Conservation (phyloP, 2,113 vertebrate species). For the Antechinus stuartii region DNA sequence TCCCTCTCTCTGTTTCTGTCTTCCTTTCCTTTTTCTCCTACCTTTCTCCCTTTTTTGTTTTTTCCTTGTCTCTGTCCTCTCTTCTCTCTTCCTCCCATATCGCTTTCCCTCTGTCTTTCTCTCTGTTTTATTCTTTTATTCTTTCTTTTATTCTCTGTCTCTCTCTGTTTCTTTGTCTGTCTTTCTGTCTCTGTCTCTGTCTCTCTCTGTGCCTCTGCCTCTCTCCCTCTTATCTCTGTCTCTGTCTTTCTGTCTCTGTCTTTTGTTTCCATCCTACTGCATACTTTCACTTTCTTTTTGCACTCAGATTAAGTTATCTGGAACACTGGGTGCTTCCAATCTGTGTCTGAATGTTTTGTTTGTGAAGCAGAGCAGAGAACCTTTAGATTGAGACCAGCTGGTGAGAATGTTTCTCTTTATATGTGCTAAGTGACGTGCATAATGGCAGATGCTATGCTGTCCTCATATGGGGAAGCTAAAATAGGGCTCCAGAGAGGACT, state of each 20-base stretch:
- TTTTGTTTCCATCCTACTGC: not conserved
- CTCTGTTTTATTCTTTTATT: too few relatives aligned
- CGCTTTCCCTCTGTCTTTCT: too few relatives aligned
- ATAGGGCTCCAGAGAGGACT: not conserved
- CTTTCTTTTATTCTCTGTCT: too few relatives aligned
- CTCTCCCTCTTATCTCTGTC: too few relatives aligned
- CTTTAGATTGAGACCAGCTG: slow-evolving; percentile 39
- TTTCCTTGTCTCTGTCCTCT: too few relatives aligned
- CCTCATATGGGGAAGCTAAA: not conserved
- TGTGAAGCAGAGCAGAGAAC: slow-evolving; percentile 6
- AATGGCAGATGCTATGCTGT: slow-evolving; percentile 1
- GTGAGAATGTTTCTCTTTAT: slow-evolving; percentile 22
- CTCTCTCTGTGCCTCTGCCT: too few relatives aligned
- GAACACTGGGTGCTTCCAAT: slow-evolving; percentile 34
- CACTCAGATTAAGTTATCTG: slow-evolving; percentile 1
- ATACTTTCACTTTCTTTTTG: not conserved
- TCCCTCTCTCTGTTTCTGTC: not conserved
- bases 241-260: not conserved
- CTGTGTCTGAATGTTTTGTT: slow-evolving; percentile 51
- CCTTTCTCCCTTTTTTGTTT: too few relatives aligned
- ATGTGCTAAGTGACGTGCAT: not conserved
- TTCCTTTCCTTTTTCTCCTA: not conserved
- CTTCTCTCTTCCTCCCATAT: too few relatives aligned
- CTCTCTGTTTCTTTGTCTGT: too few relatives aligned
- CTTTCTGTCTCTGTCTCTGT: too few relatives aligned